phyloP scores from a whole-genome alignment of 2,113 vertebrate species.

The Corapipo altera region DNA sequence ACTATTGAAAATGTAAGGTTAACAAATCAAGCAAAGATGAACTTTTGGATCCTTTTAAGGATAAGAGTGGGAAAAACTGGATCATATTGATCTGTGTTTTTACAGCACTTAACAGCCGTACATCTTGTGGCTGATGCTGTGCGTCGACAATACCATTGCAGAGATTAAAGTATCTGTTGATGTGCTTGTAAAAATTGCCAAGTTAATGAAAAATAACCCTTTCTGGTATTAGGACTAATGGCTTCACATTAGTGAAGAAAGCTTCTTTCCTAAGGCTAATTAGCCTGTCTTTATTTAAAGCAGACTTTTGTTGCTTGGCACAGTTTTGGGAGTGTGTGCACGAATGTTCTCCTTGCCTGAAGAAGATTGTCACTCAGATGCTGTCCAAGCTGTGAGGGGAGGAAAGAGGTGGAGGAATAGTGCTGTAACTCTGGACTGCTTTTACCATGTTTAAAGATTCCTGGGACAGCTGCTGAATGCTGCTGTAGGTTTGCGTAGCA shows the following conservation, averaged over 20 bases:
- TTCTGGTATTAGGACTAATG: neutral
- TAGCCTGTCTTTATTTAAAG: neutral
- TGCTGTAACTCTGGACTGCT: neutral
- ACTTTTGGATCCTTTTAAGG: neutral
- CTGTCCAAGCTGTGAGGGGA: neutral
- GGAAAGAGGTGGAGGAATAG: neutral
- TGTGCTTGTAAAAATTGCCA: neutral
- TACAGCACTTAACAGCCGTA: neutral
- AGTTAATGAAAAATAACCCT: neutral
- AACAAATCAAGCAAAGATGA: neutral
- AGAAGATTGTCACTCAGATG: neutral
- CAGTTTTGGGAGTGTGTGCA: neutral
- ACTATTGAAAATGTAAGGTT: neutral
- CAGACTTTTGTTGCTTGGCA: neutral
- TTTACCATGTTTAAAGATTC: neutral
- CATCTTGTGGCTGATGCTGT: neutral
- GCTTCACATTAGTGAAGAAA: neutral
- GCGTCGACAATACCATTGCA: neutral
- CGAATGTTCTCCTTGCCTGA: neutral
- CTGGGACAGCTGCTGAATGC: fast-evolving
- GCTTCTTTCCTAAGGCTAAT: neutral
- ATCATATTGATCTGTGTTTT: neutral
- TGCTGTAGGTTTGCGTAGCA: neutral
- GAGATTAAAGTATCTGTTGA: neutral
- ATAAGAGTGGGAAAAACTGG: neutral